Base-by-base conservation (phyloP, 1,140 invertebrate genomes). In the Trichonephila inaurata region DNA sequence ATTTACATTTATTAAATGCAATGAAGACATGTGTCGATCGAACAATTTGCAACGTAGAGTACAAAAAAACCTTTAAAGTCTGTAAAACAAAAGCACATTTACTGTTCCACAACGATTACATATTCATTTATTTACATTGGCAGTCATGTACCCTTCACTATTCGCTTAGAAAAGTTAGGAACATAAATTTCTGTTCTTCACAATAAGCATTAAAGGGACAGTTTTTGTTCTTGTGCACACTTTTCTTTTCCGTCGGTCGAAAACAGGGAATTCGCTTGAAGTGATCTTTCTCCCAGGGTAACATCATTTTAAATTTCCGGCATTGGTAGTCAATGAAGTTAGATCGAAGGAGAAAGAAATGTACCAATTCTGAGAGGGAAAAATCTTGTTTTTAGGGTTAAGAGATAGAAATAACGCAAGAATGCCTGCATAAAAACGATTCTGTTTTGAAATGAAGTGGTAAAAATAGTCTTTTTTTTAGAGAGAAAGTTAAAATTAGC, bases 91-190 rank as follows among this genome's bases (percentile, higher is more conserved):
- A 21, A 8, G 58, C 12, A 6, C 14, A 40, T 28, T 85, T 58
- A 60, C 21, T n/a, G 8, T 58, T 24, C 12, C 82, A 5, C 19
- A 60, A 60, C 14, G 51, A 85, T 85, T 85, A 85, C 33, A 18
- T 85, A 85, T 85, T 85, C 83, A 85, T 85, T 85, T 85, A 85
- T 85, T 85, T 85, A 85, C 33, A 60, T 58, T n/a, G 21, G 18
- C 5, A 33, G 58, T 10, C 58, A 77, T 77, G 24, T 33, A 33
- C 33, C 12, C 72, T 77, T 77, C 1, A 24, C 18, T 16, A 40
- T 77, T 77, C 16, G 24, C 18, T 8, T 33, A 1, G 6, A 40
- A 77, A 77, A 77, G 72, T 40, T 77, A 12, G 14, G 28, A 77
- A 77, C 40, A 14, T 77, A 33, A 33, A 28, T 77, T 77, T 19